Evolutionary conservation across 2,888 invertebrate genomes (phyloP), one percentile per base, ranked within the genome.

Genomic region (Fabriciana adippe): DNA sequence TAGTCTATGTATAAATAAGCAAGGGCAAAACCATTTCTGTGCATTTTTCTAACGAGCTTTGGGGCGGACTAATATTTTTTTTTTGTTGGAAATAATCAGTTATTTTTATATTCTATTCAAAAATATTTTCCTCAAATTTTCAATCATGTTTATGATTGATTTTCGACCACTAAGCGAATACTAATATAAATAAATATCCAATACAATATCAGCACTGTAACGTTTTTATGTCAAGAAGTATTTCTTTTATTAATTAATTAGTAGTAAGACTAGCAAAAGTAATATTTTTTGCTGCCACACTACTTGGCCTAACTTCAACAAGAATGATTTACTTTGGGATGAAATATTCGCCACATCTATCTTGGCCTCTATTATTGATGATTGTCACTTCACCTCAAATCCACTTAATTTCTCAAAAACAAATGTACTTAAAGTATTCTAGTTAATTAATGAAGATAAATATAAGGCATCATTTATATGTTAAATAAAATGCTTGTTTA

Each of bases 281-380:
- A 11, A 14, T 8, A 26, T 57, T 57, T 57, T 56, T 26, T 26
- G 8, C 51, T 13, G n/a, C 57, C 47, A 26, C 47, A 45, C 21
- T n/a, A 21, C 26, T 59, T 59, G 16, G 5, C 21, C 47, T 18
- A 59, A 59, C 15, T 59, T 59, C 21, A n/a, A 26, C 57, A 47
- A 59, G 57, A 59, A 47, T 47, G 47, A 59, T 59, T 59, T 59
- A 26, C 57, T 59, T 47, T 16, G 18, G 47, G 16, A 47, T 59
- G 47, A 59, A 59, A 59, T 59, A 59, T 59, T 26, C 47, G 57
- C 15, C 47, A 18, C 47, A 55, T 63, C 55, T 11, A 48, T 64
- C 63, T 64, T 55, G 18, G 47, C 55, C 55, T 15, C 31, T 18
- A 48, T 31, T 64, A 64, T 64, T 55, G 55, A 64, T 64, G 31